Conservation (phyloP, 2,888 invertebrate genomes). For the Netelia inedita region DNA sequence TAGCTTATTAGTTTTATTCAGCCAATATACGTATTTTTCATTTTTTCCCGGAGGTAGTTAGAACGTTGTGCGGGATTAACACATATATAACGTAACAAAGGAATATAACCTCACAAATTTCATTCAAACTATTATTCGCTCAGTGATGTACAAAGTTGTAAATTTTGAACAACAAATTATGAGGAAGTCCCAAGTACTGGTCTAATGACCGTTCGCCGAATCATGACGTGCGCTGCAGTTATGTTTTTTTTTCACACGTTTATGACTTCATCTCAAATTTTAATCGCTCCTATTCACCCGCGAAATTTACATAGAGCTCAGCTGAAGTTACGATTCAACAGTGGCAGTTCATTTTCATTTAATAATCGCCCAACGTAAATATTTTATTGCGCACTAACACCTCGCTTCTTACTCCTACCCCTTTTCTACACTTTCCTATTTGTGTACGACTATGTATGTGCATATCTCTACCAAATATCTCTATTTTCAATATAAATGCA, state of each 20-base stretch:
- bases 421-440: background rate
- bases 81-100: background rate
- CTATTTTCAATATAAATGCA: too few species aligned
- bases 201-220: conserved; percentile 1
- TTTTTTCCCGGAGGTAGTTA: too few species aligned
- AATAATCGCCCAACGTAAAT: conserved; percentile 29
- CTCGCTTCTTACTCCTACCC: background rate
- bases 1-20: background rate
- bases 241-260: conserved; percentile 2
- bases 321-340: conserved; percentile 4
- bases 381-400: conserved; percentile 9
- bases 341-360: conserved; percentile 30
- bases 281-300: conserved; percentile 7
- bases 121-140: background rate
- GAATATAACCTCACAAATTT: too few species aligned
- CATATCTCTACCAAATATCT: too few species aligned
- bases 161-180: conserved; percentile 13
- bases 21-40: too few species aligned
- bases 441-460: background rate
- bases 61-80: background rate
- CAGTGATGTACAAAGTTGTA: background rate
- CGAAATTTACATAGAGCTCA: background rate
- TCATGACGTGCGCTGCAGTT: background rate
- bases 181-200: background rate
- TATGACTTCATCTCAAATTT: conserved; percentile 26